These are phyloP conservation scores for Siniperca undulata DNA, from an alignment of 2,797 vertebrate species.

Conservation along the genomic window DNA sequence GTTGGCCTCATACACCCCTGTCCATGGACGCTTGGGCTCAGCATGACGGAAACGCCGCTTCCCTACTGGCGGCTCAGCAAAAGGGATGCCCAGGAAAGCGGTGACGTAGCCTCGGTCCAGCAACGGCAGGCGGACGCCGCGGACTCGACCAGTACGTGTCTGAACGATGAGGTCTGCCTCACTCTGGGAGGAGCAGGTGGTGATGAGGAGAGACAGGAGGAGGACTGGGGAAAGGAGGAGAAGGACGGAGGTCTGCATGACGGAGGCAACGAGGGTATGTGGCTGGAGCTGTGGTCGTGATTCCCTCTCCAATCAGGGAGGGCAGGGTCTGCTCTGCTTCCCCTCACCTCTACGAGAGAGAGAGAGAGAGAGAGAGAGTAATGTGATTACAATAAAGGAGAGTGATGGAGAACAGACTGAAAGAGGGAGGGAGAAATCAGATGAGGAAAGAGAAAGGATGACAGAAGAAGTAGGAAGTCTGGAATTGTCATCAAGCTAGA, in stretches of 20 bases:
- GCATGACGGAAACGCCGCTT: conserved; percentile 89
- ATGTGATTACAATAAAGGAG: conserved; percentile 58
- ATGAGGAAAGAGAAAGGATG: conserved; percentile 30
- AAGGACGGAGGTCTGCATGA: conserved; percentile 75
- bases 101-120: conserved; percentile 84
- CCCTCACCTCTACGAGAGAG: conserved; percentile 64
- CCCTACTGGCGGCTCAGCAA: conserved; percentile 89
- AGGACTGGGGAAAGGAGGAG: conserved; percentile 62
- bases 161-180: conserved; percentile 84
- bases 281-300: conserved; percentile 46
- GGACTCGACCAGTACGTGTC: conserved; percentile 85
- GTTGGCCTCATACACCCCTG: conserved; percentile 83
- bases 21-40: conserved; percentile 87
- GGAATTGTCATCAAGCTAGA: conserved; percentile 19
- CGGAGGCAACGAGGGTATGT: conserved; percentile 11
- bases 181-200: conserved; percentile 76
- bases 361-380: conserved; percentile 36
- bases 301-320: conserved; percentile 42
- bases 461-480: conserved; percentile 31
- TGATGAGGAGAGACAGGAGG: conserved; percentile 65
- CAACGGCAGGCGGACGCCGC: conserved; percentile 82
- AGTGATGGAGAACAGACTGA: conserved; percentile 45
- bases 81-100: conserved; percentile 93
- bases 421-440: conserved; percentile 41
- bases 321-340: conserved; percentile 57